Conservation (phyloP, 2,797 vertebrate species). For the Pangasius larnaudii region DNA sequence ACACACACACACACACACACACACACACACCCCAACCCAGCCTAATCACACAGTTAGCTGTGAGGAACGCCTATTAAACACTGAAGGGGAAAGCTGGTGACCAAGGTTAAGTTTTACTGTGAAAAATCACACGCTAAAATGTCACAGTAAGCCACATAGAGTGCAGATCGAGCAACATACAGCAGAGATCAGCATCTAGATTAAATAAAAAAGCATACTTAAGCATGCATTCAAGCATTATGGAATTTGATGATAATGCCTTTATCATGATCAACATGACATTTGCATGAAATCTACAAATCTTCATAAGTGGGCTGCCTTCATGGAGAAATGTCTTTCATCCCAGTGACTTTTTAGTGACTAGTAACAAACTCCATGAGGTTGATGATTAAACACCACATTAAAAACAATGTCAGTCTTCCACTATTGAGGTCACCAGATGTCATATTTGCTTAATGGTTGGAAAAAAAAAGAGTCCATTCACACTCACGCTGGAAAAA, state of each 20-base stretch:
- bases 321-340: background rate
- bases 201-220: background rate
- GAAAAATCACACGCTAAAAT: slow-evolving; percentile 48
- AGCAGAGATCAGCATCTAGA: background rate
- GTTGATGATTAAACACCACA: slow-evolving; percentile 33
- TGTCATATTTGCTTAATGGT: slow-evolving; percentile 48
- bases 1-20: background rate
- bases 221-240: background rate
- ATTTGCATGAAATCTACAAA: slow-evolving; percentile 12
- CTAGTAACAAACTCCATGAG: background rate
- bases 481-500: slow-evolving; percentile 28
- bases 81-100: slow-evolving; percentile 38
- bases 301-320: background rate
- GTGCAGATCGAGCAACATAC: background rate
- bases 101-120: slow-evolving; percentile 51
- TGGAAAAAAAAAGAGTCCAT: slow-evolving; percentile 17
- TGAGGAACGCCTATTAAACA: slow-evolving; percentile 47
- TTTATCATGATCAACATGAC: slow-evolving; percentile 9
- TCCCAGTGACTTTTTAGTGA: background rate
- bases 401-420: slow-evolving; percentile 43
- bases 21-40: slow-evolving; percentile 31
- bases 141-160: background rate
- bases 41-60: slow-evolving; percentile 55
- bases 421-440: slow-evolving; percentile 51
- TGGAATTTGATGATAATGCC: background rate